Evolutionary conservation across 2,797 vertebrate species (phyloP), one percentile per base, ranked within the genome.

Genomic region (Ambastaia sidthimunki): DNA sequence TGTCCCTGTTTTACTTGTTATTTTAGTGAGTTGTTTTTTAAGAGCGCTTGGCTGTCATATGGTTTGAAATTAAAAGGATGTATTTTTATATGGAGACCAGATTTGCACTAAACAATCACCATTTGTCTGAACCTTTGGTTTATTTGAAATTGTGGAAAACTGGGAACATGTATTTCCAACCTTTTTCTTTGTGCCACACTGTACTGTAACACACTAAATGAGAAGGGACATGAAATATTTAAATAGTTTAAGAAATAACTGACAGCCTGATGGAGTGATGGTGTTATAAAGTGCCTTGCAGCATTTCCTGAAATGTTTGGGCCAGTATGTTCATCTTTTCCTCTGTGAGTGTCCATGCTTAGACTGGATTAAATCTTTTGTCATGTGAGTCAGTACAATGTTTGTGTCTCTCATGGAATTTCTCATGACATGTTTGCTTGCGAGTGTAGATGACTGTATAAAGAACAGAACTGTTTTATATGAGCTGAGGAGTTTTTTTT

Each of bases 61-160:
- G 60, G 31, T 54, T 83, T 80, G 82, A 10, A 86, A 85, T 88
- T 87, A 90, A 91, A 90, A 74, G 70, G 19, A 66, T 87, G 88
- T 92, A 90, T 91, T 89, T 93, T 91, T 92, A 78, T 91, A 89
- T 75, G 85, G 82, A 23, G 86, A 81, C 63, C 84, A 86, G 88
- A 84, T 82, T 59, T 3, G 12, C 52, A 3, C 54, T 48, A 47
- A 55, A 59, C 54, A 69, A 59, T 59, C 54, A 47, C 11, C 2
- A 52, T 77, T 16, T 7, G 23, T 47, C 21, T 50, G 12, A 47
- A 69, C 13, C 7, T 18, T 16, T 59, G 23, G 0, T 12, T 12
- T 60, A 2, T 18, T 7, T 68, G 19, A 59, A 47, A 69, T 28
- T 18, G 31, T 16, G 12, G 16, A 57, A n/a, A 59, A 69, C 21